Percentiles rank a stretch among this genome's conserved stretches.
These are phyloP conservation scores for Hycleus phaleratus DNA, from an alignment of 1,140 invertebrate genomes.

Conservation along the genomic window DNA sequence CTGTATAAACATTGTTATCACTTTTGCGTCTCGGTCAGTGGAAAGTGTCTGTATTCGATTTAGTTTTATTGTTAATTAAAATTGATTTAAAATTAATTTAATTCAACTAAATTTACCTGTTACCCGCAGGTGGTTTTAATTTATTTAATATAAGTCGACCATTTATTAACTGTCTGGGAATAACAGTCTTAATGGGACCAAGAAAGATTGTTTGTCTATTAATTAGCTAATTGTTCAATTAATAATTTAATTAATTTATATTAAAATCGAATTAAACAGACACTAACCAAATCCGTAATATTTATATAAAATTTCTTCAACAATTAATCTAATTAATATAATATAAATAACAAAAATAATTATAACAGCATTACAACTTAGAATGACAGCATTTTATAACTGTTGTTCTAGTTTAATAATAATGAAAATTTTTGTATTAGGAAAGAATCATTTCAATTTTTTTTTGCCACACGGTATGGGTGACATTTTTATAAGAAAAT, in stretches of 20 bases:
- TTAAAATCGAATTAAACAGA: conserved; percentile 12
- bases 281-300: conserved; percentile 31
- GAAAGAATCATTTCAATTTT: not conserved
- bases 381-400: conserved; percentile 16
- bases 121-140: conserved; percentile 13
- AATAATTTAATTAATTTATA: conserved; percentile 6
- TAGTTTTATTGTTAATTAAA: conserved; percentile 12
- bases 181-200: conserved; percentile 16
- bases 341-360: conserved; percentile 21
- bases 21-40: conserved; percentile 27
- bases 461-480: conserved; percentile 24
- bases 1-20: conserved; percentile 34
- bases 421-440: not conserved
- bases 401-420: conserved; percentile 13
- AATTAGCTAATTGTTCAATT: conserved; percentile 1
- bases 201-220: conserved; percentile 5
- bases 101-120: conserved; percentile 15
- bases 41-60: conserved; percentile 24
- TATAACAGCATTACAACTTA: conserved; percentile 24
- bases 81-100: conserved; percentile 11
- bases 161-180: conserved; percentile 25
- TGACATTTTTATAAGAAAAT: conserved; percentile 29
- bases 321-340: conserved; percentile 29
- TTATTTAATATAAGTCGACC: conserved; percentile 6
- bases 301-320: conserved; percentile 40